phyloP scores from a whole-genome alignment of 2,797 vertebrate species.

The Miichthys miiuy region DNA sequence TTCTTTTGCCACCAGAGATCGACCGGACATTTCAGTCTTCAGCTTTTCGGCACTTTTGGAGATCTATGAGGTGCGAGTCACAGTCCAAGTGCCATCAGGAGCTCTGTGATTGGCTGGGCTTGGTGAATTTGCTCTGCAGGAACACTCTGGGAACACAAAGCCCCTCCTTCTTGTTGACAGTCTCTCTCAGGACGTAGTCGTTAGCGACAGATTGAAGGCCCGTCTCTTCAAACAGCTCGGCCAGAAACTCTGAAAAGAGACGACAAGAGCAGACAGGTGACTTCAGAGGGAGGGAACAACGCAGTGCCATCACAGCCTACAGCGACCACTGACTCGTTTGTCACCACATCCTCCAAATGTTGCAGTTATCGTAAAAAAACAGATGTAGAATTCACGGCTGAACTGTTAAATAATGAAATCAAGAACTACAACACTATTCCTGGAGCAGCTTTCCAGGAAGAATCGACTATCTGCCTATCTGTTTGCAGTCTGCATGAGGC shows the following conservation, averaged over 20 bases:
- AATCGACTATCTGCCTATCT: neutral
- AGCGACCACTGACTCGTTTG: neutral
- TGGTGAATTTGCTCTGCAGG: slow-evolving; percentile 95
- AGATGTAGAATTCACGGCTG: neutral
- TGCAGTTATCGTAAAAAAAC: neutral
- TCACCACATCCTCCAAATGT: neutral
- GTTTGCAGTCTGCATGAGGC: neutral
- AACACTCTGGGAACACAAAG: slow-evolving; percentile 93
- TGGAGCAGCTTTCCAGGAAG: too few relatives aligned
- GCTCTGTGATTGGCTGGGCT: slow-evolving; percentile 61
- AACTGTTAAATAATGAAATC: neutral
- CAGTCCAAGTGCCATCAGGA: slow-evolving; percentile 24
- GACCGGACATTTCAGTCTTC: neutral
- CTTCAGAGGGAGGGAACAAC: neutral
- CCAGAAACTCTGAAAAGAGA: slow-evolving; percentile 87
- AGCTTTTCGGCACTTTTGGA: neutral
- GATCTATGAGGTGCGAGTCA: too few relatives aligned
- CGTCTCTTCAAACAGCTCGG: slow-evolving; percentile 84
- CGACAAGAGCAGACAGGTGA: neutral
- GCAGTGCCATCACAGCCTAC: too few relatives aligned
- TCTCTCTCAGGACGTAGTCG: slow-evolving; percentile 94
- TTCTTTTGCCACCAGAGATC: neutral
- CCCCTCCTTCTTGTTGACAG: slow-evolving; percentile 96
- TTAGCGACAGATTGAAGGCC: slow-evolving; percentile 88
- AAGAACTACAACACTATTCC: neutral